Evolutionary conservation across 2,113 vertebrate genomes (phyloP).

Genomic region (Gasterosteus nipponicus): DNA sequence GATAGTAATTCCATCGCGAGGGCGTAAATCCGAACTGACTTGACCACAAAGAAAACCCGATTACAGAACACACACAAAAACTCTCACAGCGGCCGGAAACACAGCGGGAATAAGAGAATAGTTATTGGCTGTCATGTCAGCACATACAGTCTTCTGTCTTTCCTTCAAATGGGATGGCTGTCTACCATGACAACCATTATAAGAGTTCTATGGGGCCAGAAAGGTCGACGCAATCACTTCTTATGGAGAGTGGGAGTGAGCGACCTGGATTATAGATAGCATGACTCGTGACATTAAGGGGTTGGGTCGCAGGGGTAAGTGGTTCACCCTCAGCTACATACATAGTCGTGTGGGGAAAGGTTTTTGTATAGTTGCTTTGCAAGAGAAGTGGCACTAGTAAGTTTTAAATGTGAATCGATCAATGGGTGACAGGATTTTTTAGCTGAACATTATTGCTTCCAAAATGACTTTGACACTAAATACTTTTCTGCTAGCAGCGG

Average conservation of each 20-base stretch:
- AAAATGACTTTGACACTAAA: constrained; percentile 4
- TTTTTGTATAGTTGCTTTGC: constrained; percentile 13
- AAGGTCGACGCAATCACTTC: constrained; percentile 76
- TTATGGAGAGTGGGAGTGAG: constrained; percentile 54
- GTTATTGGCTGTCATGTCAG: constrained; percentile 31
- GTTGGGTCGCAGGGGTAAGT: constrained; percentile 4
- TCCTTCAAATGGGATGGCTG: constrained; percentile 68
- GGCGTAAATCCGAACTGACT: constrained; percentile 58
- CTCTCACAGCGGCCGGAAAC: background rate
- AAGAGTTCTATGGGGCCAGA: constrained; percentile 66
- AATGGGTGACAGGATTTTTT: background rate
- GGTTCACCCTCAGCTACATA: constrained; percentile 3
- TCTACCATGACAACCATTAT: constrained; percentile 71
- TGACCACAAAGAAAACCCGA: constrained; percentile 27
- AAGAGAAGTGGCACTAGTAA: background rate
- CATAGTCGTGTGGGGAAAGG: background rate
- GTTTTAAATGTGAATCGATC: constrained; percentile 7
- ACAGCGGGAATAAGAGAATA: constrained; percentile 2
- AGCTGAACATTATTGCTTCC: constrained; percentile 1
- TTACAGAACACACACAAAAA: constrained; percentile 29
- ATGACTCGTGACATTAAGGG: constrained; percentile 34
- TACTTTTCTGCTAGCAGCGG: background rate
- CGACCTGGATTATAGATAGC: constrained; percentile 62
- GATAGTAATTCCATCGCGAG: constrained; percentile 61
- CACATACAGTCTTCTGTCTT: constrained; percentile 50